Base-by-base conservation (phyloP, 2,797 vertebrate species). In the Pseudocheirus occidentalis region DNA sequence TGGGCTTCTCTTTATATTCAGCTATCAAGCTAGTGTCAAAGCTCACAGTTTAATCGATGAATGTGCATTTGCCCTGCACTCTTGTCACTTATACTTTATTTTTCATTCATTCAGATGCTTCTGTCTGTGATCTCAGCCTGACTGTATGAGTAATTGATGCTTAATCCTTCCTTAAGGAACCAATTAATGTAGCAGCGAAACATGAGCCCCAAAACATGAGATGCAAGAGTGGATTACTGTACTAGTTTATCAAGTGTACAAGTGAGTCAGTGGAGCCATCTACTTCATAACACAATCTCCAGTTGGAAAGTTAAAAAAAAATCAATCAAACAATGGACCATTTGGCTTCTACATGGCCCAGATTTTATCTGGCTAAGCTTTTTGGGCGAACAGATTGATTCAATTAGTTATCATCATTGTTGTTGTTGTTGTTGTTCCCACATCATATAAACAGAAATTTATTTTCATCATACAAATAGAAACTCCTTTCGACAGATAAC, bases 21-120 rank as follows among this genome's bases (percentile, higher is more conserved):
- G 92, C 90, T 56, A 91, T 94, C 96, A 97, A 16, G 52, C 40
- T 54, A 56, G 55, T n/a, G 56, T 58, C 58, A 96, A 95, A 95
- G 56, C 93, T 54, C 10, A 13, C 66, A 95, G 27, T 90, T 95
- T 95, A 93, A 97, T 97, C 93, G 97, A 89, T 96, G 62, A 57
- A 97, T 95, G 7, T 94, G 94, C 96, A 97, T 18, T 87, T 87
- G 40, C 73, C 73, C 73, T 27, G 40, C 95, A 92, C 62, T 91
- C 93, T 96, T 95, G 62, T 96, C 54, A 97, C 96, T 93, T 95
- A 81, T 59, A 57, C 52, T 90, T 96, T 95, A 90, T 59, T 94
- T 96, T 92, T 92, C 31, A 28, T 16, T 95, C 3, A 56, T 16
- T 28, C 16, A 94, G 16, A 1, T 55, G 46, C 90, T 93, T 90